Evolutionary conservation across 2,797 vertebrate species (phyloP), one percentile per base, ranked within the genome.

Genomic region (Pangasius sanitwongsei): DNA sequence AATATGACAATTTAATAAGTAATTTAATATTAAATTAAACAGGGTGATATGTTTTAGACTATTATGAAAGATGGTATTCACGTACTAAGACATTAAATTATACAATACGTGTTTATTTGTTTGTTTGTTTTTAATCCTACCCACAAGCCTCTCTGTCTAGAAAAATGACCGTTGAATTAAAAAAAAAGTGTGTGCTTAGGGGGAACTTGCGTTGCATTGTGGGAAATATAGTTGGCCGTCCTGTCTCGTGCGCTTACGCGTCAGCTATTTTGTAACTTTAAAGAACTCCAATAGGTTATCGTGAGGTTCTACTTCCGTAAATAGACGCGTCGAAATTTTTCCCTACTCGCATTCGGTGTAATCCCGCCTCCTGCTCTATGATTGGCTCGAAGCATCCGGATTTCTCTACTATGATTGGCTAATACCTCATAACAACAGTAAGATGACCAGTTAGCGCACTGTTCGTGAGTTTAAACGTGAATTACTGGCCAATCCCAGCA

Each of bases 191-290:
- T 11, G 2, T 4, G 0, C 4, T 1, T 31, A 2, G 2, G 11
- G 18, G 3, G 6, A 9, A 20, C 4, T 34, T n/a, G 65, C 18
- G 16, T 7, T 25, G 25, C 77, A 16, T 74, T 77, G 1, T 82
- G 90, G 91, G 88, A 89, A 91, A 88, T 92, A 88, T 89, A 89
- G 90, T 92, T 89, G 25, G 25, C 9, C 9, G 5, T 13, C 11
- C 6, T 7, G 37, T 13, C 16, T 31, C 6, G 28, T 34, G 1
- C 12, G 50, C n/a, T 55, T 69, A 1, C 3, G 3, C 6, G 9
- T n/a, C 50, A 57, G 34, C 18, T 23, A 82, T 63, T 82, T 63
- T 37, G 1, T 20, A 7, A 37, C 41, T 25, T 59, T 25, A 89
- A 87, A 88, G 89, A 75, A 92, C 91, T 91, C 75, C 89, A 92